phyloP scores from a whole-genome alignment of 2,113 vertebrate genomes.

The Oncorhynchus nerka region DNA sequence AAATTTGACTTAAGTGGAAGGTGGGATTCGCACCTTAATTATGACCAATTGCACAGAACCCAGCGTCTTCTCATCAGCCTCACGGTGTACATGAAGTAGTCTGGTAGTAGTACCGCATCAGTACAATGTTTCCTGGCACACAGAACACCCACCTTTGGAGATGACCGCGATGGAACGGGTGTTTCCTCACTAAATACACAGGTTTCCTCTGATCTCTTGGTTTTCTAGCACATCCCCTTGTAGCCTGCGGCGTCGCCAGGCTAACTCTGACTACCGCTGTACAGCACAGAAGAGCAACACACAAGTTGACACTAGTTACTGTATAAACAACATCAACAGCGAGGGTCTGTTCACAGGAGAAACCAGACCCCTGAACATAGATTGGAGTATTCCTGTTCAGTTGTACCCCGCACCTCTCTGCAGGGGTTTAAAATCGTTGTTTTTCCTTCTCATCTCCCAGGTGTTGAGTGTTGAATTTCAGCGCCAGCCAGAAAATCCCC shows the following conservation, averaged over 20 bases:
- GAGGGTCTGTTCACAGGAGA: not conserved
- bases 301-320: not conserved
- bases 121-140: not conserved
- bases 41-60: too few relatives aligned
- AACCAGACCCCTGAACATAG: not conserved
- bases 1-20: too few relatives aligned
- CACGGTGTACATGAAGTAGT: too few relatives aligned
- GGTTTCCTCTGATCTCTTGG: slow-evolving; percentile 21
- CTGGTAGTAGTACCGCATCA: not conserved
- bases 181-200: slow-evolving; percentile 26
- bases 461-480: slow-evolving; percentile 51
- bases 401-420: not conserved
- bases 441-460: slow-evolving; percentile 21
- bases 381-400: not conserved
- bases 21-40: too few relatives aligned
- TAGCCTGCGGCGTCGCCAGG: slow-evolving; percentile 19
- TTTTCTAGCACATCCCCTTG: slow-evolving; percentile 13
- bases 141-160: not conserved
- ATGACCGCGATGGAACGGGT: slow-evolving; percentile 11
- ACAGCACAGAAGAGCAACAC: too few relatives aligned
- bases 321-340: not conserved
- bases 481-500: slow-evolving; percentile 29
- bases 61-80: too few relatives aligned
- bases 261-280: not conserved
- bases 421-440: not conserved